Conservation (phyloP, 2,888 invertebrate genomes). For the Torymus texanus region DNA sequence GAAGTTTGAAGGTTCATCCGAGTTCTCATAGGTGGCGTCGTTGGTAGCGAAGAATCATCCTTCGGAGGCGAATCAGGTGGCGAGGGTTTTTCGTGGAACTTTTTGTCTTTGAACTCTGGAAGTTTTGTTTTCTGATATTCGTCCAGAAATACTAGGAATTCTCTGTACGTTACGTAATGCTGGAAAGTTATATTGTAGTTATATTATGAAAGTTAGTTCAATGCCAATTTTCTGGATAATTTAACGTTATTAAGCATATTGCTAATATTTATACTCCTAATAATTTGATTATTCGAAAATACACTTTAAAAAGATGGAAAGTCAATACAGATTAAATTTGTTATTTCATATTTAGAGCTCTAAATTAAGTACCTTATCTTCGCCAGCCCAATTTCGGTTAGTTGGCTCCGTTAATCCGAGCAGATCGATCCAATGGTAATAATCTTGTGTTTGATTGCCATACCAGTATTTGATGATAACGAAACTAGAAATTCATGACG, state of each 20-base stretch:
- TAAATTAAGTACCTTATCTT: constrained; percentile 74
- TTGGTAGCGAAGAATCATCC: constrained; percentile 52
- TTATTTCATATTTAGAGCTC: constrained; percentile 26
- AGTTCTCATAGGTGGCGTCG: constrained; percentile 45
- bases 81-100: constrained; percentile 57
- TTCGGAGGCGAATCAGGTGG: constrained; percentile 62
- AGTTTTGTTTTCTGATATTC: constrained; percentile 78
- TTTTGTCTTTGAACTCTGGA: constrained; percentile 73
- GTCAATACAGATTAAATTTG: constrained; percentile 18
- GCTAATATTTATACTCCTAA: no score
- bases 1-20: constrained; percentile 49
- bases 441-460: constrained; percentile 83
- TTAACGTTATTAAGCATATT: no score
- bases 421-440: constrained; percentile 83
- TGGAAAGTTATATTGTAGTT: constrained; percentile 63
- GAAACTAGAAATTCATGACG: constrained; percentile 76
- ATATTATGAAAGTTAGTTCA: no score
- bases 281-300: no score
- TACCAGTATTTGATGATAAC: constrained; percentile 88
- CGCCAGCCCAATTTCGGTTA: constrained; percentile 84
- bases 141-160: constrained; percentile 82
- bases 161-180: constrained; percentile 83
- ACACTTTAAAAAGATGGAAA: background rate
- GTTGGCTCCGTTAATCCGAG: constrained; percentile 83
- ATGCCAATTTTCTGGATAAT: no score